Conservation (phyloP, 1,140 invertebrate species). For the Hyles vespertilio region DNA sequence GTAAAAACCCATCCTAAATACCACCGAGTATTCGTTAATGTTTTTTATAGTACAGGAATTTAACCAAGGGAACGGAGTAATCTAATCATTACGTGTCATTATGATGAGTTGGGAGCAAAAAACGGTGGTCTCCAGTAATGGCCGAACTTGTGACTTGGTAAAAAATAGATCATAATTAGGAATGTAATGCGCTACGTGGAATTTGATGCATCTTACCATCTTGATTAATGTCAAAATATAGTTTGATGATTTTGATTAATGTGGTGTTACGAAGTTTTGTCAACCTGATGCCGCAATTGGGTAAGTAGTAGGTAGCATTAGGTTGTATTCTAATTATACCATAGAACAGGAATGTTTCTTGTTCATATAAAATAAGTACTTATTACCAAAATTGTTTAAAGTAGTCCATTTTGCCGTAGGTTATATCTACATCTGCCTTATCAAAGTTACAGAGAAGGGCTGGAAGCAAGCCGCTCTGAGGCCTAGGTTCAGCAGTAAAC, state of each 20-base stretch:
- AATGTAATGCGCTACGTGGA: conserved; percentile 20
- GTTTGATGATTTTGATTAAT: neutral
- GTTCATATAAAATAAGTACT: too few species aligned
- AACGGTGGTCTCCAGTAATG: conserved; percentile 19
- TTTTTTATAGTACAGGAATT: conserved; percentile 11
- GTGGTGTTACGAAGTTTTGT: neutral
- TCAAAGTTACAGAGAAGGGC: too few species aligned
- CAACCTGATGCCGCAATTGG: too few species aligned
- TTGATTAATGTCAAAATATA: neutral
- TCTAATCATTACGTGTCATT: conserved; percentile 30
- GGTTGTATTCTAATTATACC: too few species aligned
- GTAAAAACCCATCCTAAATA: too few species aligned
- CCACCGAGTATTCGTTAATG: neutral
- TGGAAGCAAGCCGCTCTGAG: too few species aligned
- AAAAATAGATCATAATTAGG: conserved; percentile 25
- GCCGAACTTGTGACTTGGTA: conserved; percentile 18
- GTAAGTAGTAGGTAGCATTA: too few species aligned
- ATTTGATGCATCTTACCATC: conserved; percentile 9
- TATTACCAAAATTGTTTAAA: too few species aligned
- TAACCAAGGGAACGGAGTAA: conserved; percentile 10
- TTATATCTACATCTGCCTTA: too few species aligned
- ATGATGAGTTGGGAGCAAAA: conserved; percentile 24
- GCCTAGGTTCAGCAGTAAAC: too few species aligned
- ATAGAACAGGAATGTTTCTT: too few species aligned
- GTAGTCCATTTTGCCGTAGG: too few species aligned